Evolutionary conservation across 2,888 invertebrate species (phyloP), one percentile per base, ranked within the genome.

Genomic region (Biston betularia): DNA sequence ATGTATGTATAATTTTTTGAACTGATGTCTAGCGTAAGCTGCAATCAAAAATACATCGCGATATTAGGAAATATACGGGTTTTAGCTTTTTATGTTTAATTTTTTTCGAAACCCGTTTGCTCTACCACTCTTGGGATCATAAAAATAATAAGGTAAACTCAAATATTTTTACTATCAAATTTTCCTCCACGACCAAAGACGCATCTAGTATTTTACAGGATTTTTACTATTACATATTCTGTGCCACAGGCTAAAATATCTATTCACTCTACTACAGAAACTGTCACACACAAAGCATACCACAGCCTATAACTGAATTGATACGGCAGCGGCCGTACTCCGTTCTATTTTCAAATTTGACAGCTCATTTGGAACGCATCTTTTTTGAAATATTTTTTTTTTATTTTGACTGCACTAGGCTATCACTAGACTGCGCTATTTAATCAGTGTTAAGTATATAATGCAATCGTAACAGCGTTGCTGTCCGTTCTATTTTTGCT

Each of bases 291-390:
- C 48, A 48, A 14, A 10, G 52, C 62, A 66, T 49, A 34, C 65
- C 61, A 48, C 49, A 46, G 55, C 42, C 54, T 42, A 33, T 14
- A 14, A 38, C 38, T 62, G 62, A 63, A 64, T 65, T 68, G 62
- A 44, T 57, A 61, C 67, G 63, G 62, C 67, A 24, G 24, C 24
- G 24, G 24, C 24, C 24, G 24, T 53, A 59, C 56, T 58, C 34
- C 56, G 69, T 73, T 73, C 73, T 70, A 73, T 71, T 73, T 73
- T 69, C 65, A 69, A 73, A 70, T 70, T 66, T 67, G 71, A 69
- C 71, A 68, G 68, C 55, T 69, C 63, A 59, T 69, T 71, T 73
- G 61, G 59, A 58, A 63, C 58, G 61, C 33, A 56, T 52, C 34
- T 57, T 64, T 60, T 42, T 46, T 24, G 45, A 34, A 34, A 24